A percentile compares a stretch with the other conserved stretches of the same genome.
Evolutionary conservation across 2,888 invertebrate genomes (phyloP).

Genomic region (Torymus texanus): DNA sequence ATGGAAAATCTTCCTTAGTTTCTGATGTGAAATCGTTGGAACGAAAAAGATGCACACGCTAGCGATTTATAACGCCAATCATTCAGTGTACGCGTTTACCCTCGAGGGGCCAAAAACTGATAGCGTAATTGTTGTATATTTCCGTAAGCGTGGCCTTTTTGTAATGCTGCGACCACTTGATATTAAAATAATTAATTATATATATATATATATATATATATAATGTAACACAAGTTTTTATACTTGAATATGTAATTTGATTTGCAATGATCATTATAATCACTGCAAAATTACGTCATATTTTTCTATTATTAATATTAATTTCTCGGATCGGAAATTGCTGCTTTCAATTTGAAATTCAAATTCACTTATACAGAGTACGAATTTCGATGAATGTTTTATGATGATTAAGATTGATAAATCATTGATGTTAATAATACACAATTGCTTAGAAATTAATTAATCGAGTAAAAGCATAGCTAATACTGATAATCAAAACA

Average conservation of each 20-base stretch:
- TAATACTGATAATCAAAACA: conserved; percentile 13
- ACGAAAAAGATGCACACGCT: neutral
- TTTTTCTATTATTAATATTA: too few species aligned
- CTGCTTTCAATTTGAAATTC: too few species aligned
- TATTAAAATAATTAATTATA: conserved; percentile 22
- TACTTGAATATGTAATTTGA: conserved; percentile 9
- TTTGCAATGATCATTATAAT: neutral
- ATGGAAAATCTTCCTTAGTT: too few species aligned
- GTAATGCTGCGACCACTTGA: conserved; percentile 17
- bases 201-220: neutral
- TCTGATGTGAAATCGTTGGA: too few species aligned
- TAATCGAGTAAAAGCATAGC: neutral
- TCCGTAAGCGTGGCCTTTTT: conserved; percentile 46
- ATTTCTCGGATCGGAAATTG: too few species aligned
- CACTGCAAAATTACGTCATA: too few species aligned
- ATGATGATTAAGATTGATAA: too few species aligned
- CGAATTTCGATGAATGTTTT: too few species aligned
- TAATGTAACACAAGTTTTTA: conserved; percentile 22
- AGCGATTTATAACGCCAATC: neutral
- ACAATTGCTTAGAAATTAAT: too few species aligned
- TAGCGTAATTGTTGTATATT: conserved; percentile 35
- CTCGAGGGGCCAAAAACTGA: conserved; percentile 31
- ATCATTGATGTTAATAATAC: too few species aligned
- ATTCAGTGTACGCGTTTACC: conserved; percentile 19
- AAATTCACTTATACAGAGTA: too few species aligned